phyloP scores from a whole-genome alignment of 2,797 vertebrate genomes.

The Naso thynnoides region DNA sequence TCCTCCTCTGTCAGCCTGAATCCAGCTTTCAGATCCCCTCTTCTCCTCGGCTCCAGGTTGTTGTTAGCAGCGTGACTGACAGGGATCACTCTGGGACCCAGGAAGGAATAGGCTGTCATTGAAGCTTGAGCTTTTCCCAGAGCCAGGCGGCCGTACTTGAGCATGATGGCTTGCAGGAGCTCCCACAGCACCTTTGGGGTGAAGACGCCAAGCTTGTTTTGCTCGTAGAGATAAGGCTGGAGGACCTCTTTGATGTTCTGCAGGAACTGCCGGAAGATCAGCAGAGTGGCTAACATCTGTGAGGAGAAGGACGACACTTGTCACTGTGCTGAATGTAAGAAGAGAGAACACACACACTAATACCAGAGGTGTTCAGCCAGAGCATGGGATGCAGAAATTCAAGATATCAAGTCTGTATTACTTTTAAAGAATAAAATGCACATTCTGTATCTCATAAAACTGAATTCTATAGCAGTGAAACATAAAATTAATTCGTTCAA shows the following conservation, averaged over 20 bases:
- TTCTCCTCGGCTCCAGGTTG: slow-evolving; percentile 71
- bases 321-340: slow-evolving; percentile 17
- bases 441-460: background rate
- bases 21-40: slow-evolving; percentile 91
- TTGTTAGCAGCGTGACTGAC: slow-evolving; percentile 52
- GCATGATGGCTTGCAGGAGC: slow-evolving; percentile 81
- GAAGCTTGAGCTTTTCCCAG: slow-evolving; percentile 79
- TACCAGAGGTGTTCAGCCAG: background rate
- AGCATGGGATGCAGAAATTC: background rate
- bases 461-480: background rate
- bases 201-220: slow-evolving; percentile 89
- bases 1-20: slow-evolving; percentile 92
- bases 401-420: background rate
- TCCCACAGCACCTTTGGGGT: slow-evolving; percentile 83
- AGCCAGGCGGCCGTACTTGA: slow-evolving; percentile 79
- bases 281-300: slow-evolving; percentile 94
- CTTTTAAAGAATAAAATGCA: background rate
- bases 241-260: slow-evolving; percentile 93
- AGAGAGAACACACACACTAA: background rate
- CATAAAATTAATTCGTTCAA: background rate
- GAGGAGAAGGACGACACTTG: slow-evolving; percentile 17
- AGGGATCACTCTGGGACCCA: slow-evolving; percentile 58
- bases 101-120: slow-evolving; percentile 74
- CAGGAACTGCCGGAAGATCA: slow-evolving; percentile 94
- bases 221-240: slow-evolving; percentile 91